Evolutionary conservation across 2,113 vertebrate genomes (phyloP).

Genomic region (Chrysochloris asiatica): DNA sequence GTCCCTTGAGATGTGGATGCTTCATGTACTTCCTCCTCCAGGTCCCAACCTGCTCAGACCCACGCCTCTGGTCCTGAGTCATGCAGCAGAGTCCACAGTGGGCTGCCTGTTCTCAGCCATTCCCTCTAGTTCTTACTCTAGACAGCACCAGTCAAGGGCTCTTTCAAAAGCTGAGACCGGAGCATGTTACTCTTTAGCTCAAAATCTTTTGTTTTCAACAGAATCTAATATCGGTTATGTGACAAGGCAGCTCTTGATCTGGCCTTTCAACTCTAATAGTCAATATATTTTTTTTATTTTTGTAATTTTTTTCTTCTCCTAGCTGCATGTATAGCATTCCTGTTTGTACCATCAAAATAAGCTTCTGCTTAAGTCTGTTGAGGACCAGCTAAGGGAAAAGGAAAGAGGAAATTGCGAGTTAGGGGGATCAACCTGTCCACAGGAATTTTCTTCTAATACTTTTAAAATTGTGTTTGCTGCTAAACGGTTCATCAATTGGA

Average conservation of each 20-base stretch:
- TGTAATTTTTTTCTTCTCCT: neutral
- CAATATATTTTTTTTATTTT: neutral
- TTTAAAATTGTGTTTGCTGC: neutral
- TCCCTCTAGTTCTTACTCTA: too few species aligned
- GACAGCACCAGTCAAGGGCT: too few species aligned
- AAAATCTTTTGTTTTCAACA: neutral
- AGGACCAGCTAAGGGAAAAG: neutral
- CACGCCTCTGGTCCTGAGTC: neutral
- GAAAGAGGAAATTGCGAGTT: neutral
- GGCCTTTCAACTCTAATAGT: neutral
- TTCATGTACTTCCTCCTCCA: neutral
- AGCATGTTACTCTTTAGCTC: neutral
- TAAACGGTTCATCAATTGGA: neutral
- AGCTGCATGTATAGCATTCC: neutral
- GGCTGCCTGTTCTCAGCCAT: neutral
- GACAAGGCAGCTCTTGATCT: neutral
- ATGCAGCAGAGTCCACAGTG: accelerated
- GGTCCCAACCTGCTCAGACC: neutral
- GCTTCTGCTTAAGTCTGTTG: neutral
- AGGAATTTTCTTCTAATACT: neutral
- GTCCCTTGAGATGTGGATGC: neutral
- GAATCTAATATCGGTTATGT: neutral
- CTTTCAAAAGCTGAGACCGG: neutral
- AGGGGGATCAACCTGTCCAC: neutral
- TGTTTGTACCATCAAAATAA: neutral